Evolutionary conservation across 2,797 vertebrate genomes (phyloP).

Genomic region (Epinephelus malabaricus): DNA sequence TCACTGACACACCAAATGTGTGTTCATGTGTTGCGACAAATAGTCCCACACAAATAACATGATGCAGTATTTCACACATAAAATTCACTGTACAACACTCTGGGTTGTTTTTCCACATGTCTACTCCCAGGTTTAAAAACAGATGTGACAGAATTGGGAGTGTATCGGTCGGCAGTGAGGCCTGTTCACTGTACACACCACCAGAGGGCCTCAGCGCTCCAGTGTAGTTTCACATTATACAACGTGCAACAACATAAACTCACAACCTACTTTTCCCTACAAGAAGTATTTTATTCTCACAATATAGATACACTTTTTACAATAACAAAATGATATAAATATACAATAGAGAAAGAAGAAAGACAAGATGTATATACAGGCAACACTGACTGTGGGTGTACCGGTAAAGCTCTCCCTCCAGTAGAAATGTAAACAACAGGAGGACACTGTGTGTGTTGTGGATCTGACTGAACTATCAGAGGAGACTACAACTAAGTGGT

Average conservation of each 20-base stretch:
- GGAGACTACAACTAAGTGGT: constrained; percentile 29
- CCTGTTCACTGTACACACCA: constrained; percentile 22
- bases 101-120: not conserved
- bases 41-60: not conserved
- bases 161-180: not conserved
- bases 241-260: constrained; percentile 16
- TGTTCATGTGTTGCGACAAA: not conserved
- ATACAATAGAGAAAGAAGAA: constrained; percentile 69
- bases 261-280: constrained; percentile 41
- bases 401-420: constrained; percentile 58
- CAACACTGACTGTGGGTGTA: constrained; percentile 69
- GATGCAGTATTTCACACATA: not conserved
- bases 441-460: constrained; percentile 46
- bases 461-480: constrained; percentile 40
- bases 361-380: constrained; percentile 78
- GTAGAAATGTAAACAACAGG: constrained; percentile 79
- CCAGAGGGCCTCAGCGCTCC: constrained; percentile 46
- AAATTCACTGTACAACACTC: not conserved
- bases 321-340: constrained; percentile 82
- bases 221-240: not conserved
- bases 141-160: not conserved
- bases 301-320: constrained; percentile 73
- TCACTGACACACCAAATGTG: not conserved
- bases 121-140: not conserved
- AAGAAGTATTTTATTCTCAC: constrained; percentile 79